Percentiles rank a stretch among this genome's conserved stretches.
phyloP scores from a whole-genome alignment of 2,888 invertebrate species.

The Meandrusa payeni region DNA sequence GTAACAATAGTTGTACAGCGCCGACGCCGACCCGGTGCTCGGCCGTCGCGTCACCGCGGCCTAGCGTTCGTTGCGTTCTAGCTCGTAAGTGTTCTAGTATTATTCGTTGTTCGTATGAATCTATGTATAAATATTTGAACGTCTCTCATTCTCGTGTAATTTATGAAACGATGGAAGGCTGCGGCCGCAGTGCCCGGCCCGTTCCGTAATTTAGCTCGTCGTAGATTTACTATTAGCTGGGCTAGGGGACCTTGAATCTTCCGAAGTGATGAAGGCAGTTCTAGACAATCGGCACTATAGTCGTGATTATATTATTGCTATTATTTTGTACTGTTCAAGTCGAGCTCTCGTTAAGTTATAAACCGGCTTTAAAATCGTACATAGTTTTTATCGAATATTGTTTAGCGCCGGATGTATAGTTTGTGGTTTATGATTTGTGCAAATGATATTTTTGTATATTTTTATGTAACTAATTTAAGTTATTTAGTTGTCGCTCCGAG shows the following conservation, averaged over 20 bases:
- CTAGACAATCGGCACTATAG: constrained; percentile 80
- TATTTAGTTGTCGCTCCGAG: constrained; percentile 66
- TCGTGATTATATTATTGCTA: constrained; percentile 71
- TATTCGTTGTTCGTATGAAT: constrained; percentile 80
- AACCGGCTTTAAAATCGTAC: constrained; percentile 75
- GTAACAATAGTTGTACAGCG: constrained; percentile 72
- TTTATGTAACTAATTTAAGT: constrained; percentile 76
- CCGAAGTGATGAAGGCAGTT: constrained; percentile 71
- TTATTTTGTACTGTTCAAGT: constrained; percentile 72
- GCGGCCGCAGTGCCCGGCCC: constrained; percentile 55
- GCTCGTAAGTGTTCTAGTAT: constrained; percentile 78
- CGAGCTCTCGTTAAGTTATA: constrained; percentile 78
- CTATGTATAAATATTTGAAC: constrained; percentile 80
- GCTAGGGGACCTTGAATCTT: constrained; percentile 81
- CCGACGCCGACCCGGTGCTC: constrained; percentile 64
- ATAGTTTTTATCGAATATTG: constrained; percentile 70
- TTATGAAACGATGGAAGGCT: constrained; percentile 74
- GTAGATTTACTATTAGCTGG: constrained; percentile 79
- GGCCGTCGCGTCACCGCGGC: constrained; percentile 68
- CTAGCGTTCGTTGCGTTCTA: constrained; percentile 64
- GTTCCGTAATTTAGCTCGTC: constrained; percentile 75
- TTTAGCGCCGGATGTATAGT: constrained; percentile 78
- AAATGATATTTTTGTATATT: constrained; percentile 81
- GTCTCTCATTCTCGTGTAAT: constrained; percentile 79
- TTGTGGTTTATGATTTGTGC: constrained; percentile 76